Evolutionary conservation across 2,113 vertebrate species (phyloP).

Genomic region (Xerus inauris): DNA sequence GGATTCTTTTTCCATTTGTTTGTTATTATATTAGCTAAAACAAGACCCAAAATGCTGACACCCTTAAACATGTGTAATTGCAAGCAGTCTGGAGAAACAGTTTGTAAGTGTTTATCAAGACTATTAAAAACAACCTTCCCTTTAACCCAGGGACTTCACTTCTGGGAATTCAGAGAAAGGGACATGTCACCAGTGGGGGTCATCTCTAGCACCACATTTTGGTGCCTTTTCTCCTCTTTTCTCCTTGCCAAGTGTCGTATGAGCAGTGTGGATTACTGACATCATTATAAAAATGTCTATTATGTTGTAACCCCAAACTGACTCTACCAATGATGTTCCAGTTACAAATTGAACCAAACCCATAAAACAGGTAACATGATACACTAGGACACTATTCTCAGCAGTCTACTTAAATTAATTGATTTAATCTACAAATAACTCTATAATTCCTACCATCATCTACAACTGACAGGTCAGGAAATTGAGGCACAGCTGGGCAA

Average conservation of each 20-base stretch:
- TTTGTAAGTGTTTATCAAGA: neutral
- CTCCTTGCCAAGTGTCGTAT: no score
- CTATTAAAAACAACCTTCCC: neutral
- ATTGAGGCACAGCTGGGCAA: neutral
- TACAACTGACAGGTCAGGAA: neutral
- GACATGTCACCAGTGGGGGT: accelerated
- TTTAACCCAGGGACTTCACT: neutral
- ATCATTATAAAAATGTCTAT: neutral
- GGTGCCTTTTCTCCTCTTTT: neutral
- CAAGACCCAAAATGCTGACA: neutral
- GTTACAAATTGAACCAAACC: neutral
- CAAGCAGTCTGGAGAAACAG: neutral
- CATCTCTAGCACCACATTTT: accelerated
- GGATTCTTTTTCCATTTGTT: neutral
- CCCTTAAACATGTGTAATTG: neutral
- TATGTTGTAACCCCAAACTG: neutral
- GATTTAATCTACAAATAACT: neutral
- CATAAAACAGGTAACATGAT: neutral
- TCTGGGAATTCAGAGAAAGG: neutral
- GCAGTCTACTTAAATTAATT: neutral
- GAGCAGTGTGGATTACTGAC: neutral
- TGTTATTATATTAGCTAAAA: neutral
- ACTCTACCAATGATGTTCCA: neutral
- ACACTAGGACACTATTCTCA: neutral
- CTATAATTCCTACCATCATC: neutral